phyloP scores from a whole-genome alignment of 2,797 vertebrate species.

The Labroides dimidiatus region DNA sequence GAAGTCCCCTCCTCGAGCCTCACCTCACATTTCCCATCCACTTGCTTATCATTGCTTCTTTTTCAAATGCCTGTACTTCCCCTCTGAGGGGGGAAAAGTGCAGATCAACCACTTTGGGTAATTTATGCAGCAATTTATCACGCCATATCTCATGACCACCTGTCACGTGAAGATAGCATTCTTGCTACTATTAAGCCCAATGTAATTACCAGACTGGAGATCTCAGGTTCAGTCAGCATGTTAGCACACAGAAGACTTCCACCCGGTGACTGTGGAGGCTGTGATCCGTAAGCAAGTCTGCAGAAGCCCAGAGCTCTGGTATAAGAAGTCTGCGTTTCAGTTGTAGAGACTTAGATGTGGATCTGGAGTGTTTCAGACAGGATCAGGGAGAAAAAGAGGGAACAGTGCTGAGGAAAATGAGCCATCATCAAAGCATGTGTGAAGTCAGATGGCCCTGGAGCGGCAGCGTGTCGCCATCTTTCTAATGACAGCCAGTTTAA shows the following conservation, averaged over 20 bases:
- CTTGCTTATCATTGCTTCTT: constrained; percentile 54
- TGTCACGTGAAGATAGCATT: constrained; percentile 75
- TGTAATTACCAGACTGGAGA: constrained; percentile 67
- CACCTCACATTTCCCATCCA: constrained; percentile 59
- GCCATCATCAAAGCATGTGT: constrained; percentile 60
- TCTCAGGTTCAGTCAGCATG: constrained; percentile 69
- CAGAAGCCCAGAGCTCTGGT: constrained; percentile 12
- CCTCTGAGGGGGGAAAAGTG: constrained; percentile 53
- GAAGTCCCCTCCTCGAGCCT: constrained; percentile 43
- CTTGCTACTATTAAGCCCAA: constrained; percentile 61
- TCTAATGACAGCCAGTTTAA: constrained; percentile 75
- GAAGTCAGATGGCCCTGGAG: constrained; percentile 49
- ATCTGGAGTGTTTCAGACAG: constrained; percentile 42
- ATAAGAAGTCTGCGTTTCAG: constrained; percentile 20
- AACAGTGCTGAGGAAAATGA: constrained; percentile 49
- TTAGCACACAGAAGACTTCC: constrained; percentile 41
- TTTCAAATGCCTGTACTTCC: constrained; percentile 38
- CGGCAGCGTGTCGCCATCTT: constrained; percentile 44
- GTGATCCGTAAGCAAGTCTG: constrained; percentile 38
- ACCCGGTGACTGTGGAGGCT: constrained; percentile 45
- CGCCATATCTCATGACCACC: constrained; percentile 73
- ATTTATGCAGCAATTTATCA: constrained; percentile 76
- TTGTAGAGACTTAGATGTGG: constrained; percentile 8
- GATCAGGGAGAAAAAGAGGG: constrained; percentile 23
- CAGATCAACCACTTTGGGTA: constrained; percentile 53